phyloP scores from a whole-genome alignment of 2,797 vertebrate species.

The Yasuhikotakia modesta region DNA sequence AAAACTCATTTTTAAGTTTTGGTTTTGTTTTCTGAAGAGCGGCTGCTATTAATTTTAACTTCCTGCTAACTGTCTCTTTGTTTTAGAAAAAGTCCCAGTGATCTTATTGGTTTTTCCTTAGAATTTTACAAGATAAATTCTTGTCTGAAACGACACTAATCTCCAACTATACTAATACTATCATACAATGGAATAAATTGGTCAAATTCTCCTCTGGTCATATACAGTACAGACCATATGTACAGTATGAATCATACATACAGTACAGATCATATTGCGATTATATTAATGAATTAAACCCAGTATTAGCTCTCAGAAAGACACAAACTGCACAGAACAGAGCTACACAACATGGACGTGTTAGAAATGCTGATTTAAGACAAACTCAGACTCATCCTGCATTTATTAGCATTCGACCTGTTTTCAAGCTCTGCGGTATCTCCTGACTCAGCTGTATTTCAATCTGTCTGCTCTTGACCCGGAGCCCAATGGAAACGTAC shows the following conservation, averaged over 20 bases:
- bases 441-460: conserved; percentile 27
- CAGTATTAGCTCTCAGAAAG: neutral
- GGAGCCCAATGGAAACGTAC: conserved; percentile 34
- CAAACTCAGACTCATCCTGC: conserved; percentile 6
- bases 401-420: conserved; percentile 14
- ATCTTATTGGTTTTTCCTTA: no score
- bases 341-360: neutral
- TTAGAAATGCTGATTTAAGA: conserved; percentile 21
- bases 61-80: no score
- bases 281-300: neutral
- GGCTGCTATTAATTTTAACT: no score
- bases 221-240: neutral
- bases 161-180: no score
- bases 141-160: no score
- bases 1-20: no score
- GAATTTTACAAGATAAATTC: neutral
- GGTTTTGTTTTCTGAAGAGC: no score
- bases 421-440: neutral
- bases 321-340: neutral
- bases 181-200: no score
- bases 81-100: no score
- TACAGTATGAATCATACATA: no score
- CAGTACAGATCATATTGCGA: neutral
- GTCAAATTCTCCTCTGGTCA: neutral
- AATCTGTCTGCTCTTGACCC: conserved; percentile 27